phyloP scores from a whole-genome alignment of 2,113 vertebrate genomes.

The Tricholaema leucomelas region DNA sequence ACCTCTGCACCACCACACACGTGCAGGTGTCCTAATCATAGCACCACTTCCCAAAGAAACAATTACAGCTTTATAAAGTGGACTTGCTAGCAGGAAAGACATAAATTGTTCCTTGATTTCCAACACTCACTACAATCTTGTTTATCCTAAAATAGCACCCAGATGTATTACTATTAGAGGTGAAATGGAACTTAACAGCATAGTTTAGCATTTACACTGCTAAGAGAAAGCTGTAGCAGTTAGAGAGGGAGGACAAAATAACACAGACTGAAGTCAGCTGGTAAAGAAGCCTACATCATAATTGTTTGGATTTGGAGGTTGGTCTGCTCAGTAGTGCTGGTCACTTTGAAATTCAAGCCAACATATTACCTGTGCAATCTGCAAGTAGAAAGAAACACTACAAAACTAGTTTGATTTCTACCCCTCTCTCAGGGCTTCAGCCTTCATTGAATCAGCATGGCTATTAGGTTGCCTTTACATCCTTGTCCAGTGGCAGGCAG shows the following conservation, averaged over 20 bases:
- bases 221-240: background rate
- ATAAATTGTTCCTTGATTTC: background rate
- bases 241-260: background rate
- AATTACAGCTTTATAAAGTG: background rate
- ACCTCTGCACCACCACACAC: background rate
- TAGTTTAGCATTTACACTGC: fast-evolving
- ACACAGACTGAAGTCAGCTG: background rate
- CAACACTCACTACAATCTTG: background rate
- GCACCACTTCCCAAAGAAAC: background rate
- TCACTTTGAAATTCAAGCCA: background rate
- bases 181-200: background rate
- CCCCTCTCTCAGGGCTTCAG: background rate
- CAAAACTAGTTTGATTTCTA: background rate
- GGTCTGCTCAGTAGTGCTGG: background rate
- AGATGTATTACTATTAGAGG: background rate
- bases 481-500: background rate
- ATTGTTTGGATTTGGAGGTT: background rate
- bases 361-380: background rate
- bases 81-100: background rate
- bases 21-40: background rate
- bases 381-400: background rate
- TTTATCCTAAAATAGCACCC: background rate
- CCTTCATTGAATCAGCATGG: too few species aligned
- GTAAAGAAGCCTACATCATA: background rate
- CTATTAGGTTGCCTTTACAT: background rate